These are phyloP conservation scores for Crocodylus rhombifer DNA, from an alignment of 2,797 vertebrate species.

Conservation along the genomic window DNA sequence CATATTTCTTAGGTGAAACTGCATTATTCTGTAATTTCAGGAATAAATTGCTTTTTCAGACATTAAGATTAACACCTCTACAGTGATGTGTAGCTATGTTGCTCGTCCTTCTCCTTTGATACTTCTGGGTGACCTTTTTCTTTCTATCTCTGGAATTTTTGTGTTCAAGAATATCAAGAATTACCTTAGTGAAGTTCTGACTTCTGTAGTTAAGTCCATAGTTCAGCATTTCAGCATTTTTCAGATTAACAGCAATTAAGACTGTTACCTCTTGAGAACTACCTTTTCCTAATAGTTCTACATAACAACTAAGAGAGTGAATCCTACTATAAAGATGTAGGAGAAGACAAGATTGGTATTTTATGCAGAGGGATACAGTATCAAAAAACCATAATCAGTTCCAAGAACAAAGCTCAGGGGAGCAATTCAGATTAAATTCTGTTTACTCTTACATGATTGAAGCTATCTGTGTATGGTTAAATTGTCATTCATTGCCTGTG, in stretches of 20 bases:
- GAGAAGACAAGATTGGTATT: background rate
- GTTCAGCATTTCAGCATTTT: no score
- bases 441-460: background rate
- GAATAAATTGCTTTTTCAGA: background rate
- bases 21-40: background rate
- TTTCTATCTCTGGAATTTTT: background rate
- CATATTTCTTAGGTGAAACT: background rate
- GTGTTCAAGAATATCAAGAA: background rate
- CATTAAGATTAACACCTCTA: background rate
- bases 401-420: background rate
- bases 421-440: background rate
- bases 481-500: background rate
- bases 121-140: background rate
- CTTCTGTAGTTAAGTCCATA: background rate
- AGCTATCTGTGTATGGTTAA: background rate
- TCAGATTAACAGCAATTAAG: no score
- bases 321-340: background rate
- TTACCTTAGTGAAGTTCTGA: no score
- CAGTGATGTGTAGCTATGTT: background rate
- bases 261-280: no score
- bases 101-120: background rate
- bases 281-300: no score
- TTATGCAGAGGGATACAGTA: background rate
- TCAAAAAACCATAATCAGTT: constrained; percentile 4
- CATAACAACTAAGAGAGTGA: background rate